phyloP scores from a whole-genome alignment of 2,888 invertebrate species.

The Lumbricus terrestris region DNA sequence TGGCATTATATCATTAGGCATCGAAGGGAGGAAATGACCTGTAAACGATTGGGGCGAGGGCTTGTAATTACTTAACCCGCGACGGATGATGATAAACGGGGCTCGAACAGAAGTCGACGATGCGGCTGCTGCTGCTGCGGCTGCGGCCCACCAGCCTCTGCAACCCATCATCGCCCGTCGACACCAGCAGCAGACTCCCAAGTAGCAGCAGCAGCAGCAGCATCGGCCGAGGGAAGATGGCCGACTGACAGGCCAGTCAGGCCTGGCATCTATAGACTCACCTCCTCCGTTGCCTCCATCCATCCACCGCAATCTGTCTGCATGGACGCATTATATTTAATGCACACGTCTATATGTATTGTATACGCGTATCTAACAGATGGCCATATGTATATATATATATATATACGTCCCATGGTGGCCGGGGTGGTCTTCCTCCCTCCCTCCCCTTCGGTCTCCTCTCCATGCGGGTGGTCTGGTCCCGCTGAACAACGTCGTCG shows the following conservation, averaged over 20 bases:
- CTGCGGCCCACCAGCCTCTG: not conserved
- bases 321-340: not conserved
- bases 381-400: not conserved
- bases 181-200: not conserved
- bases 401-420: not conserved
- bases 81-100: slow-evolving; percentile 3
- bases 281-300: not conserved
- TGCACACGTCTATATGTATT: no score
- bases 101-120: slow-evolving; percentile 3
- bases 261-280: no score
- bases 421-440: no score
- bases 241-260: not conserved
- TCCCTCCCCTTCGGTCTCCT: no score
- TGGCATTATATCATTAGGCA: not conserved
- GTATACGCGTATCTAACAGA: not conserved
- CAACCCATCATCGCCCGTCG: slow-evolving; percentile 3
- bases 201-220: not conserved
- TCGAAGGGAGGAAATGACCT: not conserved
- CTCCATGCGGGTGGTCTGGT: not conserved
- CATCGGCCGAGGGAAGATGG: not conserved
- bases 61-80: slow-evolving; percentile 3
- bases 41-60: not conserved
- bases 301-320: not conserved
- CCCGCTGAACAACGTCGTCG: not conserved
- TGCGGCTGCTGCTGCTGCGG: no score